Percentiles rank a stretch among this genome's conserved stretches.
Conservation (phyloP, 2,113 vertebrate species). For the Silurus asotus region DNA sequence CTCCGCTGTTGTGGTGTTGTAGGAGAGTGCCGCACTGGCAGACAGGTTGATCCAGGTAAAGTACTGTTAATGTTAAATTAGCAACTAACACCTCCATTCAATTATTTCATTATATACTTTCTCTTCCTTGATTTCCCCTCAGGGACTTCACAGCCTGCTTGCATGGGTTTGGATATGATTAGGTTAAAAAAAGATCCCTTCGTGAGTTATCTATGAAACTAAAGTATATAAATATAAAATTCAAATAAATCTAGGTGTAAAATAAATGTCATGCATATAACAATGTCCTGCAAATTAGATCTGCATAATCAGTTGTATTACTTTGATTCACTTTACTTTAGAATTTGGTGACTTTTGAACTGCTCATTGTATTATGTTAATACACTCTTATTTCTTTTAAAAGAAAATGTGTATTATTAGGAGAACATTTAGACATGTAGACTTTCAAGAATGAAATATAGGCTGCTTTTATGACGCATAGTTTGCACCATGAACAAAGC, state of each 20-base stretch:
- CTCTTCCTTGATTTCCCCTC: conserved; percentile 1
- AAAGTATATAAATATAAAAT: background rate
- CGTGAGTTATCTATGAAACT: background rate
- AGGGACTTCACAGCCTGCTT: background rate
- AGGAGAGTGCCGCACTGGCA: conserved; percentile 96
- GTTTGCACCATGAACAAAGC: background rate
- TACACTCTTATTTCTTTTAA: background rate
- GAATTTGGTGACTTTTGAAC: background rate
- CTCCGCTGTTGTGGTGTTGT: conserved; percentile 59
- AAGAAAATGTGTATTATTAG: background rate
- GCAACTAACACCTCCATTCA: conserved; percentile 42
- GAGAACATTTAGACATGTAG: background rate
- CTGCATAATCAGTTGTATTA: background rate
- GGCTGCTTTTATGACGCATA: background rate
- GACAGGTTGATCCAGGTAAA: conserved; percentile 97
- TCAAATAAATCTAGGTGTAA: background rate
- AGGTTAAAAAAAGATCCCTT: no score
- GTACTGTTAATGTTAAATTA: conserved; percentile 62
- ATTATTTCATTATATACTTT: conserved; percentile 37
- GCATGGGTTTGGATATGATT: background rate
- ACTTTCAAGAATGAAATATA: background rate
- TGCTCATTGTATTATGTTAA: background rate
- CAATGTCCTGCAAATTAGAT: background rate
- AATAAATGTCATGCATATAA: background rate
- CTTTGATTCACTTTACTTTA: background rate